Evolutionary conservation across 2,797 vertebrate species (phyloP).

Genomic region (Hippoglossus hippoglossus): DNA sequence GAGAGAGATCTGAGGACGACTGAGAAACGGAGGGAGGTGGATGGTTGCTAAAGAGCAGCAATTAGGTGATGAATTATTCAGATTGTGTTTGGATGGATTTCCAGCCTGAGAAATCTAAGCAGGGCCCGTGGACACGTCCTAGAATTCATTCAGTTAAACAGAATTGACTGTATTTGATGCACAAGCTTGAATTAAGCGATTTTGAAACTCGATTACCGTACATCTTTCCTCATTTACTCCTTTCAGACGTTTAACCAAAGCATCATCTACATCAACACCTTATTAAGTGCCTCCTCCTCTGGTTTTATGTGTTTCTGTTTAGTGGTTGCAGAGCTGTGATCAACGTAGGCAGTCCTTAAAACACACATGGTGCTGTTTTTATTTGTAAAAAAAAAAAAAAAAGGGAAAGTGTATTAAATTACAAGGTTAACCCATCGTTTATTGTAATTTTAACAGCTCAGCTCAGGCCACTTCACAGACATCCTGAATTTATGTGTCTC

Average conservation of each 20-base stretch:
- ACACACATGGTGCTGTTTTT: constrained; percentile 70
- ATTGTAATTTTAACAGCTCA: constrained; percentile 47
- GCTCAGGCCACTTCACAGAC: constrained; percentile 44
- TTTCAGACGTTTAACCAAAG: constrained; percentile 69
- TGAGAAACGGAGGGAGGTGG: constrained; percentile 60
- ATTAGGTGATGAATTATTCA: constrained; percentile 85
- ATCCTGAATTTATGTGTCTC: constrained; percentile 25
- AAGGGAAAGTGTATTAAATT: constrained; percentile 8
- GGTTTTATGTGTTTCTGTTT: constrained; percentile 57
- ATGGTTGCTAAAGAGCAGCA: constrained; percentile 81
- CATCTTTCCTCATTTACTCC: constrained; percentile 33
- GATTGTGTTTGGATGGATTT: constrained; percentile 64
- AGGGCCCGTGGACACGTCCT: constrained; percentile 48
- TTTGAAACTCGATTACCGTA: constrained; percentile 34
- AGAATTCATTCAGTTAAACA: constrained; percentile 48
- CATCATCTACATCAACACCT: constrained; percentile 50
- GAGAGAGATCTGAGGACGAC: constrained; percentile 59
- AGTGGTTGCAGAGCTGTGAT: constrained; percentile 60
- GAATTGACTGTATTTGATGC: constrained; percentile 56
- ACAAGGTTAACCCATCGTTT: constrained; percentile 29
- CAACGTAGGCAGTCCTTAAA: constrained; percentile 49
- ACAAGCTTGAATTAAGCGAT: constrained; percentile 50
- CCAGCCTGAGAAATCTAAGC: constrained; percentile 67
- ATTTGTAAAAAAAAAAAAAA: constrained; percentile 32
- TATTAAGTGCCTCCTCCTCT: constrained; percentile 79